phyloP scores from a whole-genome alignment of 2,113 vertebrate genomes.

The Ascaphus truei region DNA sequence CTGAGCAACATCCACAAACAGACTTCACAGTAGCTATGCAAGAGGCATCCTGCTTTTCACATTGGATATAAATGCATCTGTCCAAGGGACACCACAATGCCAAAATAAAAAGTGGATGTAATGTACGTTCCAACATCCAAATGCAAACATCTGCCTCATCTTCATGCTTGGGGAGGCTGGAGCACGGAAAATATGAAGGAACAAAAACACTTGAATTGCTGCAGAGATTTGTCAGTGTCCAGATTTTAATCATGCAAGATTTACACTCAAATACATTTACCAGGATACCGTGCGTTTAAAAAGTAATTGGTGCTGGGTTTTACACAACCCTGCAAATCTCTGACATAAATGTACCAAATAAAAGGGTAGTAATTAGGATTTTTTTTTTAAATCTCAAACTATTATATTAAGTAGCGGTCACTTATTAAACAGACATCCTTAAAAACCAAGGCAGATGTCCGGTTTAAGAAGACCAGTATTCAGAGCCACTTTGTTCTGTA shows the following conservation, averaged over 20 bases:
- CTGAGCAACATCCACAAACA: background rate
- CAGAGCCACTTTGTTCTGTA: too few species aligned
- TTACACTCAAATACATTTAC: too few species aligned
- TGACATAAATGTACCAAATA: too few species aligned
- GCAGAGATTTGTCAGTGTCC: background rate
- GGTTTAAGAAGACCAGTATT: too few species aligned
- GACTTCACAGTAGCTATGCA: background rate
- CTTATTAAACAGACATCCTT: too few species aligned
- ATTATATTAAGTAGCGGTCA: too few species aligned
- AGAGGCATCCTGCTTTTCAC: background rate
- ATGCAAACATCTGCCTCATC: conserved; percentile 16
- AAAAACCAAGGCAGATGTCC: too few species aligned
- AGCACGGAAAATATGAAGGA: background rate
- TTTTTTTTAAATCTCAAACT: too few species aligned
- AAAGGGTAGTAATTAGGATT: too few species aligned
- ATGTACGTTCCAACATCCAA: conserved; percentile 7
- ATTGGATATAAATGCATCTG: background rate
- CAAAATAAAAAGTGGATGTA: background rate
- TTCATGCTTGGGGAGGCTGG: background rate
- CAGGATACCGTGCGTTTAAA: too few species aligned
- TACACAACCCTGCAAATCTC: too few species aligned
- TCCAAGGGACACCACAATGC: background rate
- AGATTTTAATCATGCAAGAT: background rate
- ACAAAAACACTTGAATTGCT: background rate
- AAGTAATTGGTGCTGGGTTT: too few species aligned